phyloP scores from a whole-genome alignment of 1,140 invertebrate species.

The Leptestheria dahalacensis region DNA sequence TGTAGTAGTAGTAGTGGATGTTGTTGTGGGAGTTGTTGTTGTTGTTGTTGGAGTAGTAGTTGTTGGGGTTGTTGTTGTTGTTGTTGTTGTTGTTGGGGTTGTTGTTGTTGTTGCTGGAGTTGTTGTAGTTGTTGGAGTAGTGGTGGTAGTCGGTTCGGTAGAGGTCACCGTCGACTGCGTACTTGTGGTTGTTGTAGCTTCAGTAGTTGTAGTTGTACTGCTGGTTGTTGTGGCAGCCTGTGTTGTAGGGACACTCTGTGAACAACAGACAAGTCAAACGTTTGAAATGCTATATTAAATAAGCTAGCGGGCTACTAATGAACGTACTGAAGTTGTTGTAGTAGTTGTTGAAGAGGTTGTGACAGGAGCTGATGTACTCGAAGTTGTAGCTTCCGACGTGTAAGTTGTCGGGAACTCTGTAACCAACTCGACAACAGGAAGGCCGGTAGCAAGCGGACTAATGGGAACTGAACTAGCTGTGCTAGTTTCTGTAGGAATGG shows the following conservation, averaged over 20 bases:
- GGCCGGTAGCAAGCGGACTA: too few species aligned
- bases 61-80: constrained; percentile 23
- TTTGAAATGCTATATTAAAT: too few species aligned
- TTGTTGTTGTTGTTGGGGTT: constrained; percentile 8
- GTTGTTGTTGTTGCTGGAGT: constrained; percentile 14
- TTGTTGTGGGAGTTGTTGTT: constrained; percentile 21
- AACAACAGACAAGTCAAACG: too few species aligned
- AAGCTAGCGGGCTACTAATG: background rate
- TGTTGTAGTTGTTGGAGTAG: constrained; percentile 23
- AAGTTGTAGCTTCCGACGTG: background rate
- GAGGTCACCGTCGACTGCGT: background rate
- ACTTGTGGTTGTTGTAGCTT: background rate
- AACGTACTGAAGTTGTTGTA: background rate
- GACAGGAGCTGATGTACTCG: background rate
- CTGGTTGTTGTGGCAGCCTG: background rate
- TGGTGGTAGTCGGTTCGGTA: background rate
- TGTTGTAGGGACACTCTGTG: background rate
- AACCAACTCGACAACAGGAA: too few species aligned
- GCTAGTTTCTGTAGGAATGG: too few species aligned
- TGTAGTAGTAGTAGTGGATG: constrained; percentile 26
- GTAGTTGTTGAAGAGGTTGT: background rate
- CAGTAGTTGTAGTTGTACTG: background rate
- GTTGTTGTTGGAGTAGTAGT: constrained; percentile 26
- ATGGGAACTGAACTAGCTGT: too few species aligned
- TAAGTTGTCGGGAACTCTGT: too few species aligned